Percentiles rank a stretch among this genome's conserved stretches.
Evolutionary conservation across 2,888 invertebrate genomes (phyloP).

Genomic region (Drosophila tripunctata): DNA sequence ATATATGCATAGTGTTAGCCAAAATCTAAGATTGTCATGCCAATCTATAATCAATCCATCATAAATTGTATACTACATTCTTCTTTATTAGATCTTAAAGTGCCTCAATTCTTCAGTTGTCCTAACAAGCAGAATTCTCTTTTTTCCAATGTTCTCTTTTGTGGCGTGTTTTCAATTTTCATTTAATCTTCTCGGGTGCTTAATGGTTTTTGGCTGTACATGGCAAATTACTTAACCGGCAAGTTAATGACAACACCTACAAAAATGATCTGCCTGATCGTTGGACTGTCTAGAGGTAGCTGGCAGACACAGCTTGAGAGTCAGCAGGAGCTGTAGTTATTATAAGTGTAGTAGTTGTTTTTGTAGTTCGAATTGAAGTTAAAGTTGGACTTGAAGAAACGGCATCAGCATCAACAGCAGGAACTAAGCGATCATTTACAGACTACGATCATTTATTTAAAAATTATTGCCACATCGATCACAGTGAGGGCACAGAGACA

Average conservation of each 20-base stretch:
- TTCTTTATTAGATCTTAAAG: not conserved
- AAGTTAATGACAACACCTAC: slow-evolving; percentile 75
- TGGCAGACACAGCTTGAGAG: slow-evolving; percentile 43
- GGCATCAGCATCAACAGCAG: slow-evolving; percentile 25
- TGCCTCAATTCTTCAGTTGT: not conserved
- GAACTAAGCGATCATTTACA: slow-evolving; percentile 74
- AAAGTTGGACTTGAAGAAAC: not conserved
- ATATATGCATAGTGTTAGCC: too few relatives aligned
- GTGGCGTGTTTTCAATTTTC: not conserved
- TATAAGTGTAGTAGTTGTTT: not conserved
- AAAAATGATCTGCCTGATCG: slow-evolving; percentile 32
- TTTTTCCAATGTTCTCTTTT: not conserved
- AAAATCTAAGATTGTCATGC: not conserved
- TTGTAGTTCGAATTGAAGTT: not conserved
- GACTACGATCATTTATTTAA: slow-evolving; percentile 76
- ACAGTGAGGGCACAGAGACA: slow-evolving; percentile 39
- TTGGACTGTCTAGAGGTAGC: slow-evolving; percentile 9
- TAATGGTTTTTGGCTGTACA: slow-evolving; percentile 67
- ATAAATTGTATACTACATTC: not conserved
- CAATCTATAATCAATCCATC: not conserved
- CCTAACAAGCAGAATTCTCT: not conserved
- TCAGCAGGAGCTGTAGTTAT: slow-evolving; percentile 28
- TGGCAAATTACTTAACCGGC: slow-evolving; percentile 76
- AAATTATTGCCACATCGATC: slow-evolving; percentile 81
- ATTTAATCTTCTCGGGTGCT: slow-evolving; percentile 28